Conservation (phyloP, 2,113 vertebrate genomes). For the Malurus alboscapulatus region DNA sequence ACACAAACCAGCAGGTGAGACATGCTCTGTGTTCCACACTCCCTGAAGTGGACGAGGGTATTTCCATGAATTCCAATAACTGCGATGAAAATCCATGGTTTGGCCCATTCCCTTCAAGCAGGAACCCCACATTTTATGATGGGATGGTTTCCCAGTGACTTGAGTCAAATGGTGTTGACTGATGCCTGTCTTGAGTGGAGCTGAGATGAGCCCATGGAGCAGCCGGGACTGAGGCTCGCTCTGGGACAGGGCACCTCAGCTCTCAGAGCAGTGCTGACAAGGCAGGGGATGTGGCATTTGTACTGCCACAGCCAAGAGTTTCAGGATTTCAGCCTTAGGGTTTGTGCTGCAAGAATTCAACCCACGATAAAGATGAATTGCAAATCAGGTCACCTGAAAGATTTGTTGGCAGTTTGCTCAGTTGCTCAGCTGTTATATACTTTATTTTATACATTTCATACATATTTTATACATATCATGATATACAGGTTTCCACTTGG, state of each 20-base stretch:
- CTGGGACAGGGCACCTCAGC: neutral
- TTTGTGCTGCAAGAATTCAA: neutral
- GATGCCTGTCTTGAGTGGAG: neutral
- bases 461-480: neutral
- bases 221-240: neutral
- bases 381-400: neutral
- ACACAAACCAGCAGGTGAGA: neutral
- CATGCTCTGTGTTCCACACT: neutral
- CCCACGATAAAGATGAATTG: neutral
- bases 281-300: neutral
- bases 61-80: neutral
- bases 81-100: neutral
- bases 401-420: neutral
- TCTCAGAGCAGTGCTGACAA: neutral
- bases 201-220: neutral
- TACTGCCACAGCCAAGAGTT: neutral
- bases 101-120: neutral
- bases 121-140: neutral
- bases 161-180: neutral
- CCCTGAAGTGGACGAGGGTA: neutral
- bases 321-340: neutral
- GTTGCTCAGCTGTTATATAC: neutral
- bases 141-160: neutral
- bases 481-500: neutral
- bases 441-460: neutral